Percentiles rank a stretch among this genome's conserved stretches.
These are phyloP conservation scores for Synanthedon myopaeformis DNA, from an alignment of 2,888 invertebrate genomes.

Conservation along the genomic window DNA sequence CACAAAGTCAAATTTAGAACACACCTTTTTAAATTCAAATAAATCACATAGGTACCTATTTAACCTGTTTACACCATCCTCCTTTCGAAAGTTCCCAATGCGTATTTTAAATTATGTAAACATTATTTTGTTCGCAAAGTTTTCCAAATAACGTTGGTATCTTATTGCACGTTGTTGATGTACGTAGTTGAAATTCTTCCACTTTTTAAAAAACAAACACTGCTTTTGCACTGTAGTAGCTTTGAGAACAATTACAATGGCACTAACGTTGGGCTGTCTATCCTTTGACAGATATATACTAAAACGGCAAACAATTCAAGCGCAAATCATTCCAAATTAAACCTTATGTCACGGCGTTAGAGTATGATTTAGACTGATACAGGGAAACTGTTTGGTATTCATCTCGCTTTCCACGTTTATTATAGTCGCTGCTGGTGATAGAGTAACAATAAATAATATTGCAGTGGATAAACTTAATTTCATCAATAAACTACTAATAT, in stretches of 20 bases:
- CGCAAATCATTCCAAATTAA: background rate
- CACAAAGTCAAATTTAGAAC: no score
- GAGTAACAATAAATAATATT: slow-evolving; percentile 8
- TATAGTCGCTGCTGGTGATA: slow-evolving; percentile 16
- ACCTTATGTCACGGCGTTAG: slow-evolving; percentile 17
- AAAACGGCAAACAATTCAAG: slow-evolving; percentile 3
- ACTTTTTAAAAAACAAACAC: background rate
- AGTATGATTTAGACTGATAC: slow-evolving; percentile 10
- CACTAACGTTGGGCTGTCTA: slow-evolving; percentile 13
- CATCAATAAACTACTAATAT: no score
- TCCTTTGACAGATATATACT: slow-evolving; percentile 8
- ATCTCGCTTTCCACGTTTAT: slow-evolving; percentile 22
- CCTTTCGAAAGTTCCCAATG: no score
- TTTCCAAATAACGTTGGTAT: background rate
- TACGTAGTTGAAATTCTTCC: background rate
- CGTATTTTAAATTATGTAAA: no score
- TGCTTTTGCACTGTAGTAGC: slow-evolving; percentile 6
- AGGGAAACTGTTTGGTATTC: slow-evolving; percentile 20
- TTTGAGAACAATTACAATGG: slow-evolving; percentile 35
- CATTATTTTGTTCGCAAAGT: no score
- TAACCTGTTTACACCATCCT: no score
- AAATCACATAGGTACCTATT: no score
- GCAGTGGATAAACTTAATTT: no score
- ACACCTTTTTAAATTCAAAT: no score
- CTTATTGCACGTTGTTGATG: background rate